A percentile compares a stretch with the other conserved stretches of the same genome.
These are phyloP conservation scores for Siniperca undulata DNA, from an alignment of 2,797 vertebrate species.

Conservation along the genomic window DNA sequence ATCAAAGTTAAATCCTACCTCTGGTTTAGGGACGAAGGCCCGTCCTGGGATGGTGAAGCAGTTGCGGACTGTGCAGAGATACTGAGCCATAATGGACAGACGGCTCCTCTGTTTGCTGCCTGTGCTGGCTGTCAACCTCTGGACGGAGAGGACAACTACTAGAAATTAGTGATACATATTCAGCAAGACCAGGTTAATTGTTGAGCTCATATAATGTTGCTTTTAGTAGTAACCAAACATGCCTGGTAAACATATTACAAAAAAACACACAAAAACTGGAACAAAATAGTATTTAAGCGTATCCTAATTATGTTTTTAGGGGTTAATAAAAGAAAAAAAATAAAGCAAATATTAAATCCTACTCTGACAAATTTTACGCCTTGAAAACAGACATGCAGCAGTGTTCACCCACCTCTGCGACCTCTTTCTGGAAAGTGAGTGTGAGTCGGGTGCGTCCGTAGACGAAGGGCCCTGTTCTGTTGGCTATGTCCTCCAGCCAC, in stretches of 20 bases:
- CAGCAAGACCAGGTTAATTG: background rate
- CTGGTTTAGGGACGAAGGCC: constrained; percentile 94
- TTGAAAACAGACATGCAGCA: background rate
- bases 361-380: background rate
- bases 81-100: constrained; percentile 96
- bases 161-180: background rate
- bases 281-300: background rate
- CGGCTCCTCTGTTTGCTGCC: constrained; percentile 91
- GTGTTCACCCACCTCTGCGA: constrained; percentile 88
- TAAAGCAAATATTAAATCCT: background rate
- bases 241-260: background rate
- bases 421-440: constrained; percentile 97
- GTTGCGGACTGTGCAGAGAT: constrained; percentile 90
- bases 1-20: constrained; percentile 83
- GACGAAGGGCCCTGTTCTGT: constrained; percentile 89
- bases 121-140: constrained; percentile 92
- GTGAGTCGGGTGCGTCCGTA: constrained; percentile 94
- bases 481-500: constrained; percentile 92
- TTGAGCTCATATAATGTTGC: background rate
- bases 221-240: constrained; percentile 5
- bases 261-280: constrained; percentile 11
- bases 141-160: constrained; percentile 22
- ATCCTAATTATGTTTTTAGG: constrained; percentile 3
- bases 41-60: constrained; percentile 92
- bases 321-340: background rate